A percentile compares a stretch with the other conserved stretches of the same genome.
These are phyloP conservation scores for Scarus forsteni DNA, from an alignment of 2,797 vertebrate species.

Conservation along the genomic window DNA sequence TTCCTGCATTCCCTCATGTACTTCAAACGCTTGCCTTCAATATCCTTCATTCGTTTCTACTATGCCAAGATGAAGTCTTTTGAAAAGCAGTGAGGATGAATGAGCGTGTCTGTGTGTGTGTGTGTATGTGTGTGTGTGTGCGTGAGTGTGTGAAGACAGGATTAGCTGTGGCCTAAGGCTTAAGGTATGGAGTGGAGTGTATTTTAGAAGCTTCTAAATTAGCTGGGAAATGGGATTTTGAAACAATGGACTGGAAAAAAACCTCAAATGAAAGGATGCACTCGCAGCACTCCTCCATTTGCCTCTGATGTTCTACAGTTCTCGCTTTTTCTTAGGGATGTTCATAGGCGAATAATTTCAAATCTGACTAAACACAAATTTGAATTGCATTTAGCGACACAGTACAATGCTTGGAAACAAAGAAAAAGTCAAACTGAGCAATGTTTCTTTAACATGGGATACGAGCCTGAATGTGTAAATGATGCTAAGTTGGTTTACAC, in stretches of 20 bases:
- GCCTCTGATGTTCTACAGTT: conserved; percentile 68
- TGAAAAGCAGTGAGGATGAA: conserved; percentile 79
- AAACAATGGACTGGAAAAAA: conserved; percentile 81
- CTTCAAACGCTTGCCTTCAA: conserved; percentile 82
- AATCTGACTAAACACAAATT: too few relatives aligned
- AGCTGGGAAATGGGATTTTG: conserved; percentile 85
- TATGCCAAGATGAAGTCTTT: conserved; percentile 82
- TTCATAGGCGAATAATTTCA: too few relatives aligned
- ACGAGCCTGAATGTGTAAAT: too few relatives aligned
- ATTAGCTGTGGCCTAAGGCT: conserved; percentile 84
- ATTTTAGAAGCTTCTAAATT: conserved; percentile 85
- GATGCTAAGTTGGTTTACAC: too few relatives aligned
- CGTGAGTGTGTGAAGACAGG: conserved; percentile 68
- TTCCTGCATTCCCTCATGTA: conserved; percentile 80
- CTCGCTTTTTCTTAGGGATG: conserved; percentile 25
- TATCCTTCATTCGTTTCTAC: conserved; percentile 78
- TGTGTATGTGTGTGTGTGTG: conserved; percentile 32
- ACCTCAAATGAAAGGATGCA: conserved; percentile 80
- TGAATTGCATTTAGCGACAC: too few relatives aligned
- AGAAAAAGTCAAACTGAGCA: too few relatives aligned
- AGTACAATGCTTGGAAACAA: too few relatives aligned
- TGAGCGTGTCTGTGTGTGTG: conserved; percentile 56
- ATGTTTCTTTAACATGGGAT: too few relatives aligned
- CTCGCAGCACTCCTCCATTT: conserved; percentile 75
- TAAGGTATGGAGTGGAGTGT: conserved; percentile 84